Conservation (phyloP, 53 echinoderm and acorn worm genomes). For the Luidia sarsii region DNA sequence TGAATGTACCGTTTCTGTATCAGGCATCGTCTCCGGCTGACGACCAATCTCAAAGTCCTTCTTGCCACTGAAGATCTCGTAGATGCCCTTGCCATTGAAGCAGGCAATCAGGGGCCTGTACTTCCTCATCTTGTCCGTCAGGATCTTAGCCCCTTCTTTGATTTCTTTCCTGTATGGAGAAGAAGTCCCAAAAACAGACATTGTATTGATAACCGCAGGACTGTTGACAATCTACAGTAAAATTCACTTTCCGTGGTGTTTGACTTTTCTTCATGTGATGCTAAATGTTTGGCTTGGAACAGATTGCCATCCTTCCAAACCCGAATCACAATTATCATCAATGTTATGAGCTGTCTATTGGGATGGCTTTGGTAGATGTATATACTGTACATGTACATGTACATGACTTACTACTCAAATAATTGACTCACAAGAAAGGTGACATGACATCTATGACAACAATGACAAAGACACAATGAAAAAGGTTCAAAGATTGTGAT, state of each 20-base stretch:
- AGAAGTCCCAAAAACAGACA: neutral
- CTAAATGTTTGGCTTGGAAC: too few relatives aligned
- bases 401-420: too few relatives aligned
- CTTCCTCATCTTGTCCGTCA: slow-evolving; percentile 93
- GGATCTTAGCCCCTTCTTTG: slow-evolving; percentile 93
- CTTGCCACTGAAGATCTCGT: slow-evolving; percentile 99
- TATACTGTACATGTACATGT: too few relatives aligned
- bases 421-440: too few relatives aligned
- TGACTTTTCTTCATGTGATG: neutral
- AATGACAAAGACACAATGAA: too few relatives aligned
- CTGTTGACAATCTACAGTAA: neutral
- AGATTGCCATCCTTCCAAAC: too few relatives aligned
- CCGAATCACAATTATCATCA: too few relatives aligned
- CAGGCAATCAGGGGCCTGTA: slow-evolving; percentile 93
- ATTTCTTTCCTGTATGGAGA: slow-evolving; percentile 88
- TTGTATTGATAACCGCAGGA: neutral
- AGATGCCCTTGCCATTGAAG: slow-evolving; percentile 99
- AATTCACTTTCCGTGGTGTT: neutral
- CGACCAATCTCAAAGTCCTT: slow-evolving; percentile 99
- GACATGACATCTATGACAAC: too few relatives aligned
- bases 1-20: slow-evolving; percentile 84
- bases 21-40: slow-evolving; percentile 96
- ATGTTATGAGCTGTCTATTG: too few relatives aligned
- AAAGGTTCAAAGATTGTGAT: too few relatives aligned
- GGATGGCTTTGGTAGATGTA: too few relatives aligned